Percentiles rank a stretch among this genome's conserved stretches.
Evolutionary conservation across 2,888 invertebrate species (phyloP).

Genomic region (Apoda limacodes): DNA sequence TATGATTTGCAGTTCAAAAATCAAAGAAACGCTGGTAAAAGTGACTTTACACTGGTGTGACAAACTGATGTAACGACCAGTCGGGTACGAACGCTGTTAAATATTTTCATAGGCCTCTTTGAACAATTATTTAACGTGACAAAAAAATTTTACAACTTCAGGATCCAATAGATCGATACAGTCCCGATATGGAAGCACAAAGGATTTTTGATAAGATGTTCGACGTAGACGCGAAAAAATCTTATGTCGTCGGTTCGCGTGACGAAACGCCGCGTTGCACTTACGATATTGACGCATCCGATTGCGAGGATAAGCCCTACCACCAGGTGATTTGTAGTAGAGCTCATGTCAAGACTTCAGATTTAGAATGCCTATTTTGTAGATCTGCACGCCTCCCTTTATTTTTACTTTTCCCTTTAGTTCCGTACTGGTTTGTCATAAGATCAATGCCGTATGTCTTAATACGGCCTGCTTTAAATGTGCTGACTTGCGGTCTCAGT

Average conservation of each 20-base stretch:
- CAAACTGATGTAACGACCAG: too few relatives aligned
- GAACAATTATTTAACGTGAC: slow-evolving; percentile 32
- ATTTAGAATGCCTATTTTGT: slow-evolving; percentile 53
- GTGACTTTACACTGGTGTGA: too few relatives aligned
- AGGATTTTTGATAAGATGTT: slow-evolving; percentile 71
- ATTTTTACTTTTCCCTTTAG: slow-evolving; percentile 22
- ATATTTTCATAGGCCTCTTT: too few relatives aligned
- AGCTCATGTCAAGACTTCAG: slow-evolving; percentile 48
- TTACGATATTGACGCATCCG: slow-evolving; percentile 64
- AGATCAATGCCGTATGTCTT: slow-evolving; percentile 24
- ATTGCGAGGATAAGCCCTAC: slow-evolving; percentile 62
- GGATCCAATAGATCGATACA: slow-evolving; percentile 67
- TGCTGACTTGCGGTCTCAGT: too few relatives aligned
- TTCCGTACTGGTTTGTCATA: slow-evolving; percentile 18
- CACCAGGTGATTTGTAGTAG: slow-evolving; percentile 61
- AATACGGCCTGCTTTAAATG: too few relatives aligned
- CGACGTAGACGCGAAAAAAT: slow-evolving; percentile 63
- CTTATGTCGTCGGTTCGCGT: slow-evolving; percentile 51
- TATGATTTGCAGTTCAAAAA: too few relatives aligned
- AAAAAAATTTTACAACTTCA: slow-evolving; percentile 64
- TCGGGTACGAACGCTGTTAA: too few relatives aligned
- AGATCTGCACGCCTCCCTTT: slow-evolving; percentile 63
- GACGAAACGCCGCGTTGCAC: slow-evolving; percentile 59
- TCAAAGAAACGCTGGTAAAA: too few relatives aligned
- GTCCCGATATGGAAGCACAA: slow-evolving; percentile 68